phyloP scores from a whole-genome alignment of 2,888 invertebrate species.

The Koerneria pararmatus region DNA sequence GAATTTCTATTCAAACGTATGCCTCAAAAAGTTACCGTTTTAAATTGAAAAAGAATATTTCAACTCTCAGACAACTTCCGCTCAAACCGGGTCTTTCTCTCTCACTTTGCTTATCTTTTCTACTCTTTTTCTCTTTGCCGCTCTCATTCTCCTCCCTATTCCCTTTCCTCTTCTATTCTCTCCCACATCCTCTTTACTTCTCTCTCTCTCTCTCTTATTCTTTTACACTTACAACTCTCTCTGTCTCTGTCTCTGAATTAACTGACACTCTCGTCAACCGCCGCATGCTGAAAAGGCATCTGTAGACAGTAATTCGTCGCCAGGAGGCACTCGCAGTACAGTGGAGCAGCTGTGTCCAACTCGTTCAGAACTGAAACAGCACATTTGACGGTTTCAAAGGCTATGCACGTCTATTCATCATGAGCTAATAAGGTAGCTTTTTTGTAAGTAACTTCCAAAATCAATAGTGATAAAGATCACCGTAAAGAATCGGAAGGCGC shows the following conservation, averaged over 20 bases:
- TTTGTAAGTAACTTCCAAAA: too few species aligned
- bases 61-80: too few species aligned
- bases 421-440: too few species aligned
- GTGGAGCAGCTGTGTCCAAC: not conserved
- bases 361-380: conserved; percentile 16
- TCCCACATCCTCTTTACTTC: not conserved
- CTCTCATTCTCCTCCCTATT: not conserved
- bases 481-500: too few species aligned
- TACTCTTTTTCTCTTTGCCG: not conserved
- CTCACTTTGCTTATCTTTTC: not conserved
- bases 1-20: too few species aligned
- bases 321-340: conserved; percentile 9
- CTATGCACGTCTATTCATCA: too few species aligned
- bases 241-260: not conserved
- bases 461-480: too few species aligned
- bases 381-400: too few species aligned
- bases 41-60: too few species aligned
- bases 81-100: not conserved
- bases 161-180: not conserved
- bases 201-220: not conserved
- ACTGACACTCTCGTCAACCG: conserved; percentile 16
- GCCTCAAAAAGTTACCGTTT: too few species aligned
- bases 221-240: not conserved
- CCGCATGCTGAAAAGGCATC: not conserved
- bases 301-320: not conserved